Evolutionary conservation across 2,888 invertebrate genomes (phyloP).

Genomic region (Lysandra bellargus): DNA sequence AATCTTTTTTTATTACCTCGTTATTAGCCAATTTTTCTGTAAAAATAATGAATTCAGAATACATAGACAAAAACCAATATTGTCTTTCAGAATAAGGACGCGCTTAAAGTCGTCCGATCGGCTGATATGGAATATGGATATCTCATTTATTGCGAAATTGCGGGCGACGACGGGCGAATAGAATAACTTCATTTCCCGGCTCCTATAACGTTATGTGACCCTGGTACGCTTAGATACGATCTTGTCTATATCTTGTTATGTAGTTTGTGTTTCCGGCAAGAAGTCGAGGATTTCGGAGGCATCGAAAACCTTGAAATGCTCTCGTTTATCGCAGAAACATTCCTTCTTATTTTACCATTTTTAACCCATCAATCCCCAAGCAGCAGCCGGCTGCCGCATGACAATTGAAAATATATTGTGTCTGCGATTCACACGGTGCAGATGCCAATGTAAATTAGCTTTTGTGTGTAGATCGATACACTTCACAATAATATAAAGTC

Average conservation of each 20-base stretch:
- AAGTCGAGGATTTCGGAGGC: no score
- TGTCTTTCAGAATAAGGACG: background rate
- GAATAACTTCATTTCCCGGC: constrained; percentile 28
- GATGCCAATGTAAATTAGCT: no score
- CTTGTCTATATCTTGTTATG: background rate
- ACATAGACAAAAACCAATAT: background rate
- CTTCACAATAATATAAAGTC: no score
- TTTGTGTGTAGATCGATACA: no score
- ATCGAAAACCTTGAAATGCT: no score
- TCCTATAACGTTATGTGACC: background rate
- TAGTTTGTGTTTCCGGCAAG: background rate
- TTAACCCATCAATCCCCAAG: no score
- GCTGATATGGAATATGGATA: constrained; percentile 30
- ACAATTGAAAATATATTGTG: no score
- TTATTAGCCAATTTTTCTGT: background rate
- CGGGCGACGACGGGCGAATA: constrained; percentile 29
- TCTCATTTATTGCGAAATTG: constrained; percentile 31
- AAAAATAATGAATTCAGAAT: background rate
- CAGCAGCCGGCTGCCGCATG: no score
- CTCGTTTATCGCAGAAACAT: no score
- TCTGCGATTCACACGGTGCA: no score
- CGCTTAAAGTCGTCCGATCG: constrained; percentile 28
- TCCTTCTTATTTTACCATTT: no score
- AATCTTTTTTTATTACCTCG: no score
- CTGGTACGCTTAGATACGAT: constrained; percentile 14